A percentile compares a stretch with the other conserved stretches of the same genome.
Evolutionary conservation across 2,797 vertebrate species (phyloP).

Genomic region (Danio aesculapii): DNA sequence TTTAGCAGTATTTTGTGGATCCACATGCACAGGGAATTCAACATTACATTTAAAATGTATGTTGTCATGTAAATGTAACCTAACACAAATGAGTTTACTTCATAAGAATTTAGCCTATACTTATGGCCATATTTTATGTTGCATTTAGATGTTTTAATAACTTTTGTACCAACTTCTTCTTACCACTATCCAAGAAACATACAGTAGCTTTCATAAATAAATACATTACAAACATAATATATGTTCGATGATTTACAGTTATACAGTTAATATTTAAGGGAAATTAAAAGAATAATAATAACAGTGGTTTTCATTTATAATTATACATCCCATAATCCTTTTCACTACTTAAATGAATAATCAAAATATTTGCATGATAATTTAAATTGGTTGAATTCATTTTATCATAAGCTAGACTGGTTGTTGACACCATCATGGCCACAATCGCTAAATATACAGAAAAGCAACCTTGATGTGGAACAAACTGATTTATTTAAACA

Average conservation of each 20-base stretch:
- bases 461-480: constrained; percentile 20
- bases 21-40: too few species aligned
- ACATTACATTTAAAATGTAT: too few species aligned
- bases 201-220: neutral
- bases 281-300: neutral
- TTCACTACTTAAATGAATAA: neutral
- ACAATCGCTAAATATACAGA: neutral
- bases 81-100: neutral
- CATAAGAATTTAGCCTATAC: neutral
- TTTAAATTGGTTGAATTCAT: too few species aligned
- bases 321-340: neutral
- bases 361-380: neutral
- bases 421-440: neutral
- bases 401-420: neutral
- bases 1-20: too few species aligned
- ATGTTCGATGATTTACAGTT: neutral
- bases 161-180: neutral
- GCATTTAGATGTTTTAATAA: neutral
- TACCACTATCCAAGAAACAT: neutral
- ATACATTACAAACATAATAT: neutral
- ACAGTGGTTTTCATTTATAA: too few species aligned
- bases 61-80: too few species aligned
- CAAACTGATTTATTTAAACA: constrained; percentile 27
- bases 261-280: neutral
- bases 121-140: neutral